A percentile compares a stretch with the other conserved stretches of the same genome.
Evolutionary conservation across 2,113 vertebrate species (phyloP).

Genomic region (Sula dactylatra): DNA sequence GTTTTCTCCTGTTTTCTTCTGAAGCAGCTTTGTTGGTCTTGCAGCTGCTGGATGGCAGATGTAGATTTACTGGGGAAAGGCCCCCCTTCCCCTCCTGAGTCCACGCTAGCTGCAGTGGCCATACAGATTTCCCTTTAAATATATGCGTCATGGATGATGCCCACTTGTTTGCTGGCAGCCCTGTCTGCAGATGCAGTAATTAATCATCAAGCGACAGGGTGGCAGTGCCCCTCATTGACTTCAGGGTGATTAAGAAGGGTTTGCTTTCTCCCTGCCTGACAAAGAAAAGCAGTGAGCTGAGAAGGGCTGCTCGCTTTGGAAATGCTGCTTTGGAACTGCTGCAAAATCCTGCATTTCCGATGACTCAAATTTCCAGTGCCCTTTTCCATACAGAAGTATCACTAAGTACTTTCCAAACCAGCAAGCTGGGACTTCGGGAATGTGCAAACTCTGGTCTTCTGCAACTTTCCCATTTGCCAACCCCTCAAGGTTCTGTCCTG

Average conservation of each 20-base stretch:
- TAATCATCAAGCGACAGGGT: slow-evolving; percentile 39
- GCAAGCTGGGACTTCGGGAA: background rate
- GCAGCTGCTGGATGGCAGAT: slow-evolving; percentile 50
- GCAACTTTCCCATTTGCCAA: background rate
- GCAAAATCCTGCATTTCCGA: background rate
- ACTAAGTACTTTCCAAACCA: background rate
- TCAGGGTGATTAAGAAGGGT: background rate
- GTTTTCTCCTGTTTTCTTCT: slow-evolving; percentile 10
- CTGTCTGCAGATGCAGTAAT: slow-evolving; percentile 38
- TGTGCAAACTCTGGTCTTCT: background rate
- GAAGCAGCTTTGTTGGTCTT: slow-evolving; percentile 36
- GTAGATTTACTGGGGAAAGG: background rate
- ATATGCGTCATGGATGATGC: background rate
- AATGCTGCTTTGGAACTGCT: background rate
- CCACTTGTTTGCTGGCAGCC: slow-evolving; percentile 15
- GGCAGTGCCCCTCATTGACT: slow-evolving; percentile 28
- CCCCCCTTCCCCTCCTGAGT: background rate
- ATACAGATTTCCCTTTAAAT: background rate
- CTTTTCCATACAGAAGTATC: background rate
- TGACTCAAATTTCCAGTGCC: background rate
- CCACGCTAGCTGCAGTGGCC: background rate
- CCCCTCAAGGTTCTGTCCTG: background rate
- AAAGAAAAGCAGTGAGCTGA: background rate
- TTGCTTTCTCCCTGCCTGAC: background rate
- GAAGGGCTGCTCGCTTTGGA: background rate